Conservation (phyloP, 2,888 invertebrate genomes). For the Ichneumoninae sp. region DNA sequence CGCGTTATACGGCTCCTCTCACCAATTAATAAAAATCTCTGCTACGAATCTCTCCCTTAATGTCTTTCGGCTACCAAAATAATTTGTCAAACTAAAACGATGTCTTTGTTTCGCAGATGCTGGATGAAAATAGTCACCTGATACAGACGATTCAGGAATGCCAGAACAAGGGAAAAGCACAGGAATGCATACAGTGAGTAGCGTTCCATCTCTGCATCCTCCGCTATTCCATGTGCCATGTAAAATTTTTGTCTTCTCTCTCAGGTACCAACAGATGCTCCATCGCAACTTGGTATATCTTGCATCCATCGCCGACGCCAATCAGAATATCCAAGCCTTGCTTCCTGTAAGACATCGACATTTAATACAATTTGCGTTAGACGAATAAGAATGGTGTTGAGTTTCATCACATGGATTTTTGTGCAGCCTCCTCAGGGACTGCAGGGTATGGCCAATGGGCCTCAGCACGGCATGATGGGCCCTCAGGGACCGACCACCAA, state of each 20-base stretch:
- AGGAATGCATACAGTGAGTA: slow-evolving; percentile 95
- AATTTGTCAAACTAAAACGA: not conserved
- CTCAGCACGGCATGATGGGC: slow-evolving; percentile 83
- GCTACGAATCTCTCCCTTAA: not conserved
- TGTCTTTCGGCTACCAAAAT: not conserved
- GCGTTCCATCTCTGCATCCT: not conserved
- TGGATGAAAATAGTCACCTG: slow-evolving; percentile 98
- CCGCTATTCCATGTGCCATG: not conserved
- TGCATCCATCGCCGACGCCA: slow-evolving; percentile 98
- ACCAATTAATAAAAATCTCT: not conserved
- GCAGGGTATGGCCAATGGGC: slow-evolving; percentile 84
- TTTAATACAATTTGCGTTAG: not conserved
- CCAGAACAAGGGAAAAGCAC: slow-evolving; percentile 96
- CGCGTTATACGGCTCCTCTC: not conserved
- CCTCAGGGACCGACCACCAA: slow-evolving; percentile 82
- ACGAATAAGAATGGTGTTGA: not conserved
- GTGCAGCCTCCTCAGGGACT: slow-evolving; percentile 87
- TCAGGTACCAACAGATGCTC: slow-evolving; percentile 94
- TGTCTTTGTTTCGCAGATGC: slow-evolving; percentile 87
- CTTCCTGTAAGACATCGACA: slow-evolving; percentile 89
- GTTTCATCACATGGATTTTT: slow-evolving; percentile 32
- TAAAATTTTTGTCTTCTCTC: not conserved
- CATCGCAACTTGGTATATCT: slow-evolving; percentile 98
- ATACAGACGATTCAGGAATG: slow-evolving; percentile 99
- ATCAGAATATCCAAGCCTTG: slow-evolving; percentile 95